These are phyloP conservation scores for Vulpes lagopus DNA, from an alignment of 2,113 vertebrate genomes.

Conservation along the genomic window DNA sequence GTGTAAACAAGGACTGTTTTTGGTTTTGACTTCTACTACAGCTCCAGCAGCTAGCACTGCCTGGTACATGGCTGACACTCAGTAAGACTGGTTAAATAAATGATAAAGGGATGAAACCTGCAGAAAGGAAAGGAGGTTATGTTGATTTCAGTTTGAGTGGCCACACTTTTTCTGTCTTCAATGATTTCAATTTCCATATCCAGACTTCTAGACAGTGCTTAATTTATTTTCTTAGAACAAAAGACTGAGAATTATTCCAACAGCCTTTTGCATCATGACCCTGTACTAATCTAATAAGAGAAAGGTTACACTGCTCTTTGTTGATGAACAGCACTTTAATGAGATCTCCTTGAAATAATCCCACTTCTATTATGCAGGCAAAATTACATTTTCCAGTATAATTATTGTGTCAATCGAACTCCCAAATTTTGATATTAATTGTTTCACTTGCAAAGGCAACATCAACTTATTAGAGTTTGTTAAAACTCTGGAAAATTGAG, in stretches of 20 bases:
- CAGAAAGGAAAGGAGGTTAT: slow-evolving; percentile 2
- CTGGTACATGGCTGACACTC: not conserved
- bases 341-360: slow-evolving; percentile 86
- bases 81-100: slow-evolving; percentile 33
- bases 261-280: slow-evolving; percentile 80
- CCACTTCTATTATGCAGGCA: slow-evolving; percentile 83
- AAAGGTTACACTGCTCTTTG: slow-evolving; percentile 82
- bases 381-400: slow-evolving; percentile 86
- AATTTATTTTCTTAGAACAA: slow-evolving; percentile 82
- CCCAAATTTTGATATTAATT: slow-evolving; percentile 81
- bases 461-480: slow-evolving; percentile 74
- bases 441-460: slow-evolving; percentile 80
- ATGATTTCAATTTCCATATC: slow-evolving; percentile 42
- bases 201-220: slow-evolving; percentile 55
- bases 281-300: slow-evolving; percentile 84
- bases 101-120: not conserved
- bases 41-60: not conserved
- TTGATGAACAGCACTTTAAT: slow-evolving; percentile 84
- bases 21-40: slow-evolving; percentile 41
- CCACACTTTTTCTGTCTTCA: slow-evolving; percentile 37
- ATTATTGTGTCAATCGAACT: slow-evolving; percentile 86
- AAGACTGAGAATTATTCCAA: slow-evolving; percentile 77
- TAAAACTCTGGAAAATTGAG: slow-evolving; percentile 68
- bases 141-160: slow-evolving; percentile 27
- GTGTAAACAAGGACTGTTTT: not conserved